Base-by-base conservation (phyloP, 2,113 vertebrate genomes). In the Oxygymnocypris stewartii region DNA sequence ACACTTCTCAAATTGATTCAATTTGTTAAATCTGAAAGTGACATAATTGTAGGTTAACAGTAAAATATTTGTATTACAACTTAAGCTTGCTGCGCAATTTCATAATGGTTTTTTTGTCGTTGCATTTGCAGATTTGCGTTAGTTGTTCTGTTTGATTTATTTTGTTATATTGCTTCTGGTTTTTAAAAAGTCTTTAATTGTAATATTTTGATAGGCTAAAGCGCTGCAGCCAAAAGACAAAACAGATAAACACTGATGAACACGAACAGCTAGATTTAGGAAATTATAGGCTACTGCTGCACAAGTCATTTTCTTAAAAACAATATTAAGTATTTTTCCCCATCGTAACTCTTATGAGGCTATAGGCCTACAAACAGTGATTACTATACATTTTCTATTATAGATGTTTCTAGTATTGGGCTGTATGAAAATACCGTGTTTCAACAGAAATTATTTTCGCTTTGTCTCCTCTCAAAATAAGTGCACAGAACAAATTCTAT, bases 1-100 rank as follows among this genome's bases (percentile, higher is more conserved):
- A 35, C n/a, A n/a, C 18, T 54, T 57, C 4, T 59, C 1, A n/a
- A 4, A n/a, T 37, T 2, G 11, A 80, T 10, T 4, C 42, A n/a
- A n/a, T n/a, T n/a, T n/a, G n/a, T n/a, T n/a, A 4, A 3, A 40
- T 79, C 40, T 80, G n/a, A 20, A 63, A 44, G 37, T 61, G n/a
- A 10, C 11, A 28, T 77, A 63, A 31, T 31, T 63, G 12, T 47
- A 65, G 40, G 40, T 11, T 28, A 81, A 63, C 23, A 65, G n/a
- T 51, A 54, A 18, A 79, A 59, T 23, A 4, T 80, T 4, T 25
- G 0, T 61, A 14, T 79, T 42, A 13, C n/a, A 42, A 13, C 40
- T 79, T 40, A 16, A 75, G 73, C 40, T 75, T 76, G 74, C 44
- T 49, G 42, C 73, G 49, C 73, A 47, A n/a, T 42, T 74, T 74